Evolutionary conservation across 2,113 vertebrate species (phyloP).

Genomic region (Oreochromis spilurus): DNA sequence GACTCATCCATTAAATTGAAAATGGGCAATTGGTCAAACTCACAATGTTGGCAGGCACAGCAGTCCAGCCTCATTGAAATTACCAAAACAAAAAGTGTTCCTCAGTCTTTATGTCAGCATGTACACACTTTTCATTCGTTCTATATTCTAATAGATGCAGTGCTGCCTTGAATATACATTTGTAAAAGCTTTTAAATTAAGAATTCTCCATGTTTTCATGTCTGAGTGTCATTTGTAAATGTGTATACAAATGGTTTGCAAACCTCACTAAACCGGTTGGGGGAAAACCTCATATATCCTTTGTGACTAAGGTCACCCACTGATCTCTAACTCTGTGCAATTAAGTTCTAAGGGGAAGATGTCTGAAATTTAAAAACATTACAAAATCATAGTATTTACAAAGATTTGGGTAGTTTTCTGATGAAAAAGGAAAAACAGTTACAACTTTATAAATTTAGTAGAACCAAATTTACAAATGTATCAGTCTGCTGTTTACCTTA

Average conservation of each 20-base stretch:
- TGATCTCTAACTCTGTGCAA: neutral
- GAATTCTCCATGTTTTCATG: neutral
- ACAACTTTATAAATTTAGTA: neutral
- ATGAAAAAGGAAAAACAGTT: neutral
- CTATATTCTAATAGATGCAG: neutral
- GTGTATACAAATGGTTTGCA: neutral
- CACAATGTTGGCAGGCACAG: neutral
- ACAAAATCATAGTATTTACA: neutral
- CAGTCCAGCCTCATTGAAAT: neutral
- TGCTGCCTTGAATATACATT: fast-evolving
- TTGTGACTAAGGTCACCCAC: neutral
- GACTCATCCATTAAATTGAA: neutral
- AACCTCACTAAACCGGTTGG: neutral
- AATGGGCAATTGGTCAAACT: neutral
- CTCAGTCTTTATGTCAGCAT: neutral
- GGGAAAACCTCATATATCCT: neutral
- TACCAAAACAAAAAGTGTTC: neutral
- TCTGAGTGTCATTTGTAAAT: neutral
- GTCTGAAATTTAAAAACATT: neutral
- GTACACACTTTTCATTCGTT: neutral
- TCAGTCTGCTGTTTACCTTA: neutral
- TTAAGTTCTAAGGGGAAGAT: neutral
- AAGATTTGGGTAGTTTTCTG: neutral
- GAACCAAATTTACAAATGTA: neutral
- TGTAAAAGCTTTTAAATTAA: neutral